phyloP scores from a whole-genome alignment of 2,113 vertebrate species.

The Perccottus glenii region DNA sequence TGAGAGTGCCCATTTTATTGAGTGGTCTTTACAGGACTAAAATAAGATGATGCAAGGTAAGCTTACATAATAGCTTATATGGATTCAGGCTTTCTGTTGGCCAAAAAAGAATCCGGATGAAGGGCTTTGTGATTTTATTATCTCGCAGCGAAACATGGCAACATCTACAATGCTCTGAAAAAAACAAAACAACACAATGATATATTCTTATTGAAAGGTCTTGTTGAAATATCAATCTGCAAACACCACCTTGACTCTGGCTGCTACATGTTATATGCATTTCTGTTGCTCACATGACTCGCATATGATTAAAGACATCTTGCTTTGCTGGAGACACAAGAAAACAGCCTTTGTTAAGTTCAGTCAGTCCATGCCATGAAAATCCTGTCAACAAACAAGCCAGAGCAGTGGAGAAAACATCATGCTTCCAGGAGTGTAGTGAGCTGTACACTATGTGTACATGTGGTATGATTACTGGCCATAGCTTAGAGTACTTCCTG shows the following conservation, averaged over 20 bases:
- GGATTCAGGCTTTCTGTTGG: conserved; percentile 8
- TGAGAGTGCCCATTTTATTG: conserved; percentile 45
- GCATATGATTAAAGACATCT: conserved; percentile 16
- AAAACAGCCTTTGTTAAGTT: not conserved
- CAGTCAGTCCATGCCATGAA: conserved; percentile 5
- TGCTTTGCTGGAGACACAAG: not conserved
- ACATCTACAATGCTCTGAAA: not conserved
- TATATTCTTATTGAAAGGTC: too few relatives aligned
- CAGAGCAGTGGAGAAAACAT: conserved; percentile 12
- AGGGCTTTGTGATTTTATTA: not conserved
- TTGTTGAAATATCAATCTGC: not conserved
- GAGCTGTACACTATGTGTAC: conserved; percentile 7
- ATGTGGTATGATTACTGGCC: conserved; percentile 11
- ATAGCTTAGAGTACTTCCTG: conserved; percentile 5
- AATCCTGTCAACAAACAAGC: conserved; percentile 20
- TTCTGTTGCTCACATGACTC: not conserved
- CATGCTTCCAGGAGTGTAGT: conserved; percentile 17
- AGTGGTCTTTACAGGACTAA: conserved; percentile 27
- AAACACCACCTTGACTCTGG: not conserved
- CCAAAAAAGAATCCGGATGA: conserved; percentile 16
- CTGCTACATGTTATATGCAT: not conserved
- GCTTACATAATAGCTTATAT: conserved; percentile 35
- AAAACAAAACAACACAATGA: too few relatives aligned
- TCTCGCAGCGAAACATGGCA: conserved; percentile 3
- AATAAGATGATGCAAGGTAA: conserved; percentile 42